Base-by-base conservation (phyloP, 1,140 invertebrate genomes). In the Bombus superbus region DNA sequence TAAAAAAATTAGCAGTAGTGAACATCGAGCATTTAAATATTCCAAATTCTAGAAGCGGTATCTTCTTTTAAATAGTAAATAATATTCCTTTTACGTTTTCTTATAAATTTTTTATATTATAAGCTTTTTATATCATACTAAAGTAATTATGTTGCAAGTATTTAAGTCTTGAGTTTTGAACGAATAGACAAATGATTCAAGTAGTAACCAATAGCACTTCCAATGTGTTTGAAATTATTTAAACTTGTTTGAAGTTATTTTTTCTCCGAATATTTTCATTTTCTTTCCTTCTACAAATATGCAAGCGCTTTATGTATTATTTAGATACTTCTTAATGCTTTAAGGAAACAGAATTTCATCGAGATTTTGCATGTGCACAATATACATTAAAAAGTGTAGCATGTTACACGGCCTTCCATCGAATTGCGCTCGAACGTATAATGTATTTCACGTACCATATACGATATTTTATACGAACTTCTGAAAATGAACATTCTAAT, bases 391-490 rank as follows among this genome's bases (percentile, higher is more conserved):
- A 35, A 72, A 35, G 13, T 42, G 69, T 72, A 66, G 35, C 57
- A 35, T 66, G 28, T 81, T 85, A 59, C 76, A 32, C 42, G n/a
- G 68, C 53, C n/a, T 89, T 87, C 78, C 81, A 89, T 89, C 68
- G 69, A 83, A 85, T 82, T 85, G 77, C 77, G 85, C 76, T 89
- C 80, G 64, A 89, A 89, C 77, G 72, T 89, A 44, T 57, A 42
- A 66, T 59, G 78, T 79, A 80, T 40, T 38, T 83, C 18, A 74
- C 72, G 74, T 78, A 73, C 22, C 35, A 69, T 85, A 74, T 74
- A 76, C 74, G 75, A 66, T 74, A 81, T 40, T 81, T 59, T 78
- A 74, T 32, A 32, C 32, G 62, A 62, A 59, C 38, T 66, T 69
- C 28, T 25, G 32, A 77, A 88, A 80, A 57, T 69, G n/a, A 90